Evolutionary conservation across 2,888 invertebrate species (phyloP), one percentile per base, ranked within the genome.

Genomic region (Morinoia aosen): DNA sequence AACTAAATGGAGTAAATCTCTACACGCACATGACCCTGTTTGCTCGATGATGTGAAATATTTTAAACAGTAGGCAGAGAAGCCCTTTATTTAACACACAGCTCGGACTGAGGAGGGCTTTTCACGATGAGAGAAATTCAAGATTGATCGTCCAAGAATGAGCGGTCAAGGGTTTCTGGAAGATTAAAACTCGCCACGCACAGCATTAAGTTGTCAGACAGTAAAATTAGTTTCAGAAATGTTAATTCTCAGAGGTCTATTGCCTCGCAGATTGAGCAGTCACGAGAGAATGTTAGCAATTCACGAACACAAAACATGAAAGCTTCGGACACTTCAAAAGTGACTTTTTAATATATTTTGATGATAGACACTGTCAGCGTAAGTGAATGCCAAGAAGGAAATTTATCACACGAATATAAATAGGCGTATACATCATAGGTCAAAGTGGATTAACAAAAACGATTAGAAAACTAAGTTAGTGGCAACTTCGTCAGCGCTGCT

Each of bases 161-260:
- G 76, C 76, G 76, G 76, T 76, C 76, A 76, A 76, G 76, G 76
- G 76, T 76, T 76, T 33, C 76, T 76, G 76, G 76, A 33, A 19
- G 76, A 76, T 76, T 76, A 25, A 76, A 76, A 76, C 76, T 76
- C 76, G 33, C 76, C 76, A 33, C 76, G 76, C 33, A 33, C 76
- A 33, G 76, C 76, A 76, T 76, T 76, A 76, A 76, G 76, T 76
- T 76, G 76, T 76, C 76, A 76, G 76, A 76, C 25, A 76, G 76
- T 33, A 33, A 33, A 76, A 76, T 76, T 76, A 76, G 76, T 76
- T 25, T 16, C 76, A 2, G 76, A 76, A 76, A 33, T 76, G 76
- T 76, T 76, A 76, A 33, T 76, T 76, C 76, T 76, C 76, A 76
- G 25, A 76, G 76, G 25, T 76, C 76, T 76, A 76, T 76, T 33